phyloP scores from a whole-genome alignment of 1,140 invertebrate genomes.

The Pseudomyrmex sp. region DNA sequence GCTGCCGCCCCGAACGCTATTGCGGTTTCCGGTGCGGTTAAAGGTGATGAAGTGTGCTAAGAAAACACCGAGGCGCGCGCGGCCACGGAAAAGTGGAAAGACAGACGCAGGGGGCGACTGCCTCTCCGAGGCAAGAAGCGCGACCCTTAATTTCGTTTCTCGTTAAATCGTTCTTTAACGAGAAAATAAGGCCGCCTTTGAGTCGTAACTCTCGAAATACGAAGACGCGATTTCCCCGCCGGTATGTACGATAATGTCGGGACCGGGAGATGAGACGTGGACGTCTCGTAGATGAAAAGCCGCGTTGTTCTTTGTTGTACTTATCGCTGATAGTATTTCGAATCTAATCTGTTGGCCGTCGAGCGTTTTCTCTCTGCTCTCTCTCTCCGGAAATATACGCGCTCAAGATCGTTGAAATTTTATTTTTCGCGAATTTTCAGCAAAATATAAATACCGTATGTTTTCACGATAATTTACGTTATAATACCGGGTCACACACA shows the following conservation, averaged over 20 bases:
- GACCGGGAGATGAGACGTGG: constrained; percentile 16
- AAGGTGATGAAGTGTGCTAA: constrained; percentile 67
- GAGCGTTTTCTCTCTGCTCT: not conserved
- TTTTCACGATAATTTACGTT: not conserved
- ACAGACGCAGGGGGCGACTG: constrained; percentile 38
- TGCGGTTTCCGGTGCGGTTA: constrained; percentile 59
- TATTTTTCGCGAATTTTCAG: not conserved
- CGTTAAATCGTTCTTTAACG: constrained; percentile 72
- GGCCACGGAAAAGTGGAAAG: constrained; percentile 36
- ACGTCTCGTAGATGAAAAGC: constrained; percentile 39
- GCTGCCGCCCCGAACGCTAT: constrained; percentile 20
- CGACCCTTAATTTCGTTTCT: constrained; percentile 74
- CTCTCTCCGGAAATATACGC: not conserved
- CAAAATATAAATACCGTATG: not conserved
- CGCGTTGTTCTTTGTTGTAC: constrained; percentile 3
- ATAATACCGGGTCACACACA: too few relatives aligned
- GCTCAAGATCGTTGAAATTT: not conserved
- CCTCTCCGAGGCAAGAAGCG: constrained; percentile 40
- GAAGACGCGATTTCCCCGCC: constrained; percentile 39
- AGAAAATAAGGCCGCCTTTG: constrained; percentile 59
- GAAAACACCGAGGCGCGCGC: constrained; percentile 58
- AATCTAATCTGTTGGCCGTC: constrained; percentile 5
- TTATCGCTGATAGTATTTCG: constrained; percentile 34
- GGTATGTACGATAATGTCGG: constrained; percentile 36
- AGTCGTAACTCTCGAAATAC: constrained; percentile 17